Percentiles rank a stretch among this genome's conserved stretches.
Conservation (phyloP, 2,113 vertebrate genomes). For the Meles meles region DNA sequence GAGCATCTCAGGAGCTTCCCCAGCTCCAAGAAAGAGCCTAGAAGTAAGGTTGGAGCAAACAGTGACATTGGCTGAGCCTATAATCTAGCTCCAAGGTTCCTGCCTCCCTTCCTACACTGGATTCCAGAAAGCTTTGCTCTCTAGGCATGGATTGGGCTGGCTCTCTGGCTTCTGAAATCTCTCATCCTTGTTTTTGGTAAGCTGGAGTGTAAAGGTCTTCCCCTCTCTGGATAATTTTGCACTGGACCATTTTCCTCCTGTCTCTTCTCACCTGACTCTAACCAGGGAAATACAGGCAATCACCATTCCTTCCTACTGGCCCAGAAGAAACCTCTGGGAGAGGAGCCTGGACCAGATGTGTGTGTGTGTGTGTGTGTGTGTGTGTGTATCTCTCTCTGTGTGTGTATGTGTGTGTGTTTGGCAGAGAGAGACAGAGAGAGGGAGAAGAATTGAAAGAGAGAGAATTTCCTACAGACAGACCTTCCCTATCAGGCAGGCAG, state of each 20-base stretch:
- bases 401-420: background rate
- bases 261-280: background rate
- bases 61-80: too few relatives aligned
- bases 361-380: background rate
- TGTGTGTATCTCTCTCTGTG: too few relatives aligned
- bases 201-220: background rate
- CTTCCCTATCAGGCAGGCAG: background rate
- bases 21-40: background rate
- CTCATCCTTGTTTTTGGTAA: background rate
- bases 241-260: background rate
- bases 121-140: background rate
- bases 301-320: constrained; percentile 6
- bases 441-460: background rate
- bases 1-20: background rate
- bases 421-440: background rate
- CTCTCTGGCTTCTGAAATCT: background rate
- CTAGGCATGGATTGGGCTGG: background rate
- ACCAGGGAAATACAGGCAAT: background rate
- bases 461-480: background rate
- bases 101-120: background rate
- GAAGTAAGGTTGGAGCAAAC: background rate
- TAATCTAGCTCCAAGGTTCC: background rate
- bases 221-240: background rate
- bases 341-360: background rate
- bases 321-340: background rate